Base-by-base conservation (phyloP, 2,888 invertebrate species). In the Mythimna pallens region DNA sequence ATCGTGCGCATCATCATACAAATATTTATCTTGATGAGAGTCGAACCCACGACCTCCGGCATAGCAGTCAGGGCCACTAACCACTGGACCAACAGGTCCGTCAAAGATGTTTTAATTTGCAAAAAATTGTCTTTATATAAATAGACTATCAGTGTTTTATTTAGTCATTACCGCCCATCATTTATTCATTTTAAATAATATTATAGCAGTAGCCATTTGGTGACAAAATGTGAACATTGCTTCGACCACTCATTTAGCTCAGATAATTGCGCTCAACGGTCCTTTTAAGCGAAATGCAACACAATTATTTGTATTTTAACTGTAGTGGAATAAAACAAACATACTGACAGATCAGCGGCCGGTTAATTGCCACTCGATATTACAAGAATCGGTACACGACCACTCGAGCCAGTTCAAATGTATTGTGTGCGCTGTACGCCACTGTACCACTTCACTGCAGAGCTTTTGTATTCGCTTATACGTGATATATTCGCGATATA, bases 291-390 rank as follows among this genome's bases (percentile, higher is more conserved):
- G 70, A 62, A 73, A 67, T 66, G 61, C n/a, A 52, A 52, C 55
- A 55, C 69, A 73, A 76, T 76, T 73, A 80, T 81, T 83, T 68
- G 65, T 78, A 63, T 66, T 83, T 65, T 73, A 69, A 76, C 34
- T 70, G 71, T 75, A 77, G 64, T 63, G 61, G 59, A 62, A 66
- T 75, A 79, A 76, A 79, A 70, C 70, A 81, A 79, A 70, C 47
- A 75, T 36, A 72, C 65, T 57, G 71, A 67, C 64, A 77, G 66
- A 81, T 80, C 72, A 57, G 50, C 43, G 69, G 72, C 22, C 36
- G 58, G 73, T 75, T 86, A 84, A 85, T 85, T 85, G 85, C 76
- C 80, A 81, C 88, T 86, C 77, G 78, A 80, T 84, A 82, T 77
- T 82, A 84, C 79, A 83, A 84, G 84, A 79, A 81, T 74, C 68